A percentile compares a stretch with the other conserved stretches of the same genome.
Conservation (phyloP, 2,113 vertebrate genomes). For the Emberiza fucata region DNA sequence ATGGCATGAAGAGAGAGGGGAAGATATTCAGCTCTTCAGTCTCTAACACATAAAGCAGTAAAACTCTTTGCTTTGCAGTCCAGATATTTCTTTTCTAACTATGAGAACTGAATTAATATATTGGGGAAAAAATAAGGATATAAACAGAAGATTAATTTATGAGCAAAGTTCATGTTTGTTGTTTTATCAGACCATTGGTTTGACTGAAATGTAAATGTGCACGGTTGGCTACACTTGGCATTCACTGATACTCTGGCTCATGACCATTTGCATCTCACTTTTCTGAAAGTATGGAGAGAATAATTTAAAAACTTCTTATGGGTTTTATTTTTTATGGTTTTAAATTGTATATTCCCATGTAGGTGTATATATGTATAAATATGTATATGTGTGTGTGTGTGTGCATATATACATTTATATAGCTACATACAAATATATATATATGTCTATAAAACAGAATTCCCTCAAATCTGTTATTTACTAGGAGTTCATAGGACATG, state of each 20-base stretch:
- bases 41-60: background rate
- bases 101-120: background rate
- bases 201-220: background rate
- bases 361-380: too few relatives aligned
- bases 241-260: background rate
- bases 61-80: background rate
- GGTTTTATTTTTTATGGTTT: background rate
- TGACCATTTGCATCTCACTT: background rate
- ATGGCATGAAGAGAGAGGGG: background rate
- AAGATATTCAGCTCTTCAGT: background rate
- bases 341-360: background rate
- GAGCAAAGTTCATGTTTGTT: background rate
- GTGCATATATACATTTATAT: background rate
- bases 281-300: background rate
- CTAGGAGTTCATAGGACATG: background rate
- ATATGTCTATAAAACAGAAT: background rate
- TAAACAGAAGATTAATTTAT: background rate
- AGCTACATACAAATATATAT: background rate
- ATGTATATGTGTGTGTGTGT: fast-evolving
- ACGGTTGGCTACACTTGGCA: background rate
- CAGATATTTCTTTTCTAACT: background rate
- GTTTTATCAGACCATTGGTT: background rate
- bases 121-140: background rate
- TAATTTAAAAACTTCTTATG: background rate
- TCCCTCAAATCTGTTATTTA: background rate